Evolutionary conservation across 2,113 vertebrate species (phyloP).

Genomic region (Sciurus niger): DNA sequence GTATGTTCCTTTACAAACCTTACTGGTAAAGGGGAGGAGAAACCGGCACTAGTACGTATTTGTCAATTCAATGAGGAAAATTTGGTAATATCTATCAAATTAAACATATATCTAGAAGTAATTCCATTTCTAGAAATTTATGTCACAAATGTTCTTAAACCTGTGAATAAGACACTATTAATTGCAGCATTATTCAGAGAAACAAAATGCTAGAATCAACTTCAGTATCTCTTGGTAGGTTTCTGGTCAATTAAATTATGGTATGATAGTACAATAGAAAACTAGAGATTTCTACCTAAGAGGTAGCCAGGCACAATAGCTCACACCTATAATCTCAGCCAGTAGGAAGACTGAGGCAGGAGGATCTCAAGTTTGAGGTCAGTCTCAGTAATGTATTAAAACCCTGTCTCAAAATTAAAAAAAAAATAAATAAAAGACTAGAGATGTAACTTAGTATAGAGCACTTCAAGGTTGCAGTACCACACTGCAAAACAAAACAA

Average conservation of each 20-base stretch:
- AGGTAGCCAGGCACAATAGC: background rate
- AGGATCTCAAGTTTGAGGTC: background rate
- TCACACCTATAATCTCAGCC: background rate
- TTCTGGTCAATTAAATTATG: background rate
- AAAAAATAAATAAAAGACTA: background rate
- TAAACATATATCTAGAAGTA: background rate
- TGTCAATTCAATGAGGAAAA: background rate
- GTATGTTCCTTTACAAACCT: background rate
- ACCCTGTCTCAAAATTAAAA: background rate
- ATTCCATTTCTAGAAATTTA: conserved; percentile 11
- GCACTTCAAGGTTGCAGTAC: too few species aligned
- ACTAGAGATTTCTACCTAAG: background rate
- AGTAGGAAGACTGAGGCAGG: background rate
- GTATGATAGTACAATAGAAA: background rate
- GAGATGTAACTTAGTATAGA: background rate
- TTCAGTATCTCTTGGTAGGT: background rate
- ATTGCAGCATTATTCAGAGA: background rate
- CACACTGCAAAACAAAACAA: background rate
- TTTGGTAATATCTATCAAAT: background rate
- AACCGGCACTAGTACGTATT: background rate
- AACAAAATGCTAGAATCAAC: background rate
- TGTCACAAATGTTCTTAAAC: background rate
- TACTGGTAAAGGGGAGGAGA: background rate
- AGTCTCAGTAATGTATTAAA: background rate
- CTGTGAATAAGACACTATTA: background rate